phyloP scores from a whole-genome alignment of 2,888 invertebrate genomes.

The Chorisops tibialis region DNA sequence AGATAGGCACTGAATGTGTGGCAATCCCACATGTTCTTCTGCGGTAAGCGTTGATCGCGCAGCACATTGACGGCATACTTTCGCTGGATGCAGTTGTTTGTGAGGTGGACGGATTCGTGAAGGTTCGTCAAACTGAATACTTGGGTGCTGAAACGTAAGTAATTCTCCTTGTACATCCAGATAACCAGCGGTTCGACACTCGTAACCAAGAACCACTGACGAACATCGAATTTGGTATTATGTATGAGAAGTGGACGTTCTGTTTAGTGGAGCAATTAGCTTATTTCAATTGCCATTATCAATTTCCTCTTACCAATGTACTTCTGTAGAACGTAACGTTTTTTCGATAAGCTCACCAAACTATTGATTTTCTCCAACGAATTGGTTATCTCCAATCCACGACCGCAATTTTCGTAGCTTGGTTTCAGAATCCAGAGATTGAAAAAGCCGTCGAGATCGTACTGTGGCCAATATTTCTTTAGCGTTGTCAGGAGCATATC shows the following conservation, averaged over 20 bases:
- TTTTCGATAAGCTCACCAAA: constrained; percentile 65
- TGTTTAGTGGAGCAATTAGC: constrained; percentile 44
- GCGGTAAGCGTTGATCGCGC: constrained; percentile 72
- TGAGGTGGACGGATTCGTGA: constrained; percentile 89
- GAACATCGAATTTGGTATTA: constrained; percentile 90
- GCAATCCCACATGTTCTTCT: constrained; percentile 95
- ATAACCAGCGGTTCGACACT: constrained; percentile 85
- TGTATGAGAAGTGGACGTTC: constrained; percentile 85
- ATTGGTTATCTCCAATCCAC: constrained; percentile 84
- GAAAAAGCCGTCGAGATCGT: constrained; percentile 76
- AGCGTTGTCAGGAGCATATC: constrained; percentile 64
- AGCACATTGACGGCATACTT: constrained; percentile 71
- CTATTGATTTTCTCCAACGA: constrained; percentile 79
- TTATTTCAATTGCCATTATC: background rate
- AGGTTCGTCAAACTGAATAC: constrained; percentile 81
- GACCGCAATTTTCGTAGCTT: constrained; percentile 87
- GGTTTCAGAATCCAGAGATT: constrained; percentile 96
- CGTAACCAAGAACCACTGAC: constrained; percentile 93
- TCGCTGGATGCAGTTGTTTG: constrained; percentile 90
- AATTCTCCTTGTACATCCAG: constrained; percentile 93
- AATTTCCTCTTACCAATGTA: constrained; percentile 72
- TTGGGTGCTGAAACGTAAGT: constrained; percentile 88
- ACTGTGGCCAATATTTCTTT: constrained; percentile 73
- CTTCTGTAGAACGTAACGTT: constrained; percentile 89
- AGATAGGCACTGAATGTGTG: constrained; percentile 67